Evolutionary conservation across 2,888 invertebrate genomes (phyloP), one percentile per base, ranked within the genome.

Genomic region (Drosophila nr. medialis): DNA sequence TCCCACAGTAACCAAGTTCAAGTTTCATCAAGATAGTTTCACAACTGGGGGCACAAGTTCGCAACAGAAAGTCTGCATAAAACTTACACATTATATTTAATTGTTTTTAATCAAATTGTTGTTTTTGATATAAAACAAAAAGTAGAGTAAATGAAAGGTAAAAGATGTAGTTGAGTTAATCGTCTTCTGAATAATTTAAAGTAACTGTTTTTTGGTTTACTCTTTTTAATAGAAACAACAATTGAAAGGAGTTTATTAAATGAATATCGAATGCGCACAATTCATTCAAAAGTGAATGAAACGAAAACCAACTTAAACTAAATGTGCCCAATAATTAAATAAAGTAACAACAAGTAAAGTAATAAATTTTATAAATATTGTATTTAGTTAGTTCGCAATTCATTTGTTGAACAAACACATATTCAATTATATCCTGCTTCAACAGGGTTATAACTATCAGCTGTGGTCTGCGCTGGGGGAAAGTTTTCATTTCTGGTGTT

Each of bases 371-470:
- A 53, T 51, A 40, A 24, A 4, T 49, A 30, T 7, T 13, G 1
- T 45, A 45, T 45, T 45, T 45, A 24, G 24, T 24, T 24, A 24
- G 24, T 24, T 24, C 24, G 1, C 24, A 24, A 24, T 24, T 24
- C 13, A 48, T 48, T 75, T 56, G 24, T n/a, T 32, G 34, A 2
- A 1, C 13, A 38, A n/a, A 38, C 27, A 29, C 27, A 62, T 56
- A 64, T 64, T 76, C 60, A 72, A 67, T 75, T 76, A 76, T 61
- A 58, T 56, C 30, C 13, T 13, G 18, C 10, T 21, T 24, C n/a
- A 21, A n/a, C 29, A 15, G 1, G 15, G 45, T 24, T 30, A n/a
- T 8, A 40, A 38, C 24, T 48, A 54, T 13, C 40, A 42, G 32
- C 61, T 48, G 32, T 55, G 55, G 54, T 56, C 66, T 59, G 49